These are phyloP conservation scores for Prenolepis imparis DNA, from an alignment of 2,888 invertebrate species.

Conservation along the genomic window DNA sequence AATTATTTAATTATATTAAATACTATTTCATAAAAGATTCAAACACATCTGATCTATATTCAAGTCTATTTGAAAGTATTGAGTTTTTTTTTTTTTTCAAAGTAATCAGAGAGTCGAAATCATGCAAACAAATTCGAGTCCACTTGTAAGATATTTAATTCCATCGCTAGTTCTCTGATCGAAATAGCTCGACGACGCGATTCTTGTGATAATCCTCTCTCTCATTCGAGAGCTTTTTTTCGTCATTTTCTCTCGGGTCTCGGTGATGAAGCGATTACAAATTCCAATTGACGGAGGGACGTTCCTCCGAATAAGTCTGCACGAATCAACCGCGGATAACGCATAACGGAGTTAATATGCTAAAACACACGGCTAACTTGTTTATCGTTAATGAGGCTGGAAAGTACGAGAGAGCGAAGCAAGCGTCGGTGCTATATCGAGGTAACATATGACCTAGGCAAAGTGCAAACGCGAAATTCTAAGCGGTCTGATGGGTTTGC, in stretches of 20 bases:
- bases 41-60: no score
- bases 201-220: not conserved
- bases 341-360: slow-evolving; percentile 36
- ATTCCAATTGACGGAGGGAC: slow-evolving; percentile 22
- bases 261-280: not conserved
- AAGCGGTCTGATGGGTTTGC: slow-evolving; percentile 13
- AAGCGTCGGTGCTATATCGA: slow-evolving; percentile 14
- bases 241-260: not conserved
- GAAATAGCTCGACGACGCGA: no score
- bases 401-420: slow-evolving; percentile 11
- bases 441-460: slow-evolving; percentile 29
- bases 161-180: no score
- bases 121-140: no score
- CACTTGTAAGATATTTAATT: no score
- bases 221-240: not conserved
- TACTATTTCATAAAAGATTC: no score
- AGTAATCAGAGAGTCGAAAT: no score
- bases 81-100: no score
- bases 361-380: slow-evolving; percentile 45
- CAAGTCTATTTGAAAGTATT: no score
- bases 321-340: slow-evolving; percentile 19
- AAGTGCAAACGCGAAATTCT: slow-evolving; percentile 45
- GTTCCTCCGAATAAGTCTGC: slow-evolving; percentile 26
- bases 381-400: slow-evolving; percentile 47
- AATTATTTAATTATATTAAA: no score